These are phyloP conservation scores for Andrena chrysosceles DNA, from an alignment of 2,888 invertebrate species.

Conservation along the genomic window DNA sequence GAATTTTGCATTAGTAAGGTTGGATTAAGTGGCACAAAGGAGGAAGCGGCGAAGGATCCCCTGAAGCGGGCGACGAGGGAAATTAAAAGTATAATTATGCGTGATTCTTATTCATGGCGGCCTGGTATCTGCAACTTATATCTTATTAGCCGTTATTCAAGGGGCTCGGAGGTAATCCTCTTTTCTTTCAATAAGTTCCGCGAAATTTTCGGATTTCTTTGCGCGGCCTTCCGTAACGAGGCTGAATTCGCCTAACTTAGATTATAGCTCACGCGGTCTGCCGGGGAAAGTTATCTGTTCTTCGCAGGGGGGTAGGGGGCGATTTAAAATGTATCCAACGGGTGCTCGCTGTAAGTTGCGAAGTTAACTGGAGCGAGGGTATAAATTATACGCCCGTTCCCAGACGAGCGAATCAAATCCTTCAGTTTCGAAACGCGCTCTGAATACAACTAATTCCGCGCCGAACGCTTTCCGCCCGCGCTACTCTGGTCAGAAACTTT, in stretches of 20 bases:
- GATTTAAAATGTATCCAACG: slow-evolving; percentile 72
- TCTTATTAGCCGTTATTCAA: slow-evolving; percentile 56
- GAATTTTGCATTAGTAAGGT: neutral
- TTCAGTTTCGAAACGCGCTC: slow-evolving; percentile 45
- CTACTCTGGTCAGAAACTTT: slow-evolving; percentile 22
- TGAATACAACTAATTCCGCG: slow-evolving; percentile 65
- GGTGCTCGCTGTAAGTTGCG: slow-evolving; percentile 62
- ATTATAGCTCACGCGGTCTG: slow-evolving; percentile 56
- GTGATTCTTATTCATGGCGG: slow-evolving; percentile 57
- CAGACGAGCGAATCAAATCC: slow-evolving; percentile 59
- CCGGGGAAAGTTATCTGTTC: slow-evolving; percentile 54
- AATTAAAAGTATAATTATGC: slow-evolving; percentile 61
- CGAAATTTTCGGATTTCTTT: slow-evolving; percentile 65
- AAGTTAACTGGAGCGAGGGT: slow-evolving; percentile 66
- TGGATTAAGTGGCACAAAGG: neutral
- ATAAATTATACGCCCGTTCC: slow-evolving; percentile 63
- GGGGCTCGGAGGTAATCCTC: slow-evolving; percentile 53
- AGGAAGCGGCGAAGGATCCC: slow-evolving; percentile 27
- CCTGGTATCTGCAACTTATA: slow-evolving; percentile 55
- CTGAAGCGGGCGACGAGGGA: slow-evolving; percentile 1
- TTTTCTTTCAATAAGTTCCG: slow-evolving; percentile 60
- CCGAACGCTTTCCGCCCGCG: slow-evolving; percentile 43
- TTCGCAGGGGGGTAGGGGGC: slow-evolving; percentile 5
- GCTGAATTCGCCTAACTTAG: slow-evolving; percentile 53
- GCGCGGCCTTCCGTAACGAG: slow-evolving; percentile 30